Percentiles rank a stretch among this genome's conserved stretches.
Conservation (phyloP, 2,888 invertebrate species). For the Gastracanthus pulcherrimus region DNA sequence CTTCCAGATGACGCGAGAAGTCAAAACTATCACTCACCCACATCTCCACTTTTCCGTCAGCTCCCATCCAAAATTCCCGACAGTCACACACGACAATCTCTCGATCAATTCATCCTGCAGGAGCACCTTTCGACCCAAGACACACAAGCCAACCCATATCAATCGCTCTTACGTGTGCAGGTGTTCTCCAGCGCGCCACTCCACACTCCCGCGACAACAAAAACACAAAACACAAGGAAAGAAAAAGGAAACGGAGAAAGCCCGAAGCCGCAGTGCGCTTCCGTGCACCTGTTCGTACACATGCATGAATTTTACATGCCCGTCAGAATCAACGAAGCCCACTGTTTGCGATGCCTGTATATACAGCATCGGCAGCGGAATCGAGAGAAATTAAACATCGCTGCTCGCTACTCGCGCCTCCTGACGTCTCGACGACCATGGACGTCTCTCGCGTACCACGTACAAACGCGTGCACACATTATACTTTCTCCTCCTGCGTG, state of each 20-base stretch:
- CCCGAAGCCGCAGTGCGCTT: background rate
- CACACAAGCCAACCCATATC: no score
- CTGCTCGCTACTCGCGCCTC: background rate
- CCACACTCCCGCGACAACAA: background rate
- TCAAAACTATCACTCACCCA: background rate
- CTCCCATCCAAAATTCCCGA: background rate
- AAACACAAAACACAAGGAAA: background rate
- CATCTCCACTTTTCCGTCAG: background rate
- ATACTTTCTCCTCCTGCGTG: background rate
- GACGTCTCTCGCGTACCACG: background rate
- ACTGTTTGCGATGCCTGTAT: background rate
- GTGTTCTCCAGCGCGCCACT: background rate
- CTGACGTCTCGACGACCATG: constrained; percentile 12
- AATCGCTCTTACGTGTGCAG: background rate
- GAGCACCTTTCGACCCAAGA: no score
- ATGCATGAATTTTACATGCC: background rate
- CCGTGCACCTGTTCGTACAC: background rate
- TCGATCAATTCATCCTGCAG: background rate
- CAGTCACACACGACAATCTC: background rate
- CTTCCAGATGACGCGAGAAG: no score
- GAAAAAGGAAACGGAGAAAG: no score
- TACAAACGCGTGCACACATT: background rate
- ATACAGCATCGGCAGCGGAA: background rate
- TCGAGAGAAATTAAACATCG: constrained; percentile 28
- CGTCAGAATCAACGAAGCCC: background rate